These are phyloP conservation scores for Varecia variegata DNA, from an alignment of 2,797 vertebrate species.

Conservation along the genomic window DNA sequence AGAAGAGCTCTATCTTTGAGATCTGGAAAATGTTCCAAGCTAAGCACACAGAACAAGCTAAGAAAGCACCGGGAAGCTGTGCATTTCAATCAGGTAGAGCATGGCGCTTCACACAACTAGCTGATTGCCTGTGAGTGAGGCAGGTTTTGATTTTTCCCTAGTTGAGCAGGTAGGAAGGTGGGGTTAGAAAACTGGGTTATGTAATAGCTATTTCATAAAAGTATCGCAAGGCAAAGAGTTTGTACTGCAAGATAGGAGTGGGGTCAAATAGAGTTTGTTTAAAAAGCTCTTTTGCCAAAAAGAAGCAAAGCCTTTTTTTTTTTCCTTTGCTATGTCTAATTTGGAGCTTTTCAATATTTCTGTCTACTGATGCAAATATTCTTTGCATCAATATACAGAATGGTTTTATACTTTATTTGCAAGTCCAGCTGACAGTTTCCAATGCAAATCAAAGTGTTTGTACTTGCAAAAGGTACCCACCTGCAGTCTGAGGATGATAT, in stretches of 20 bases:
- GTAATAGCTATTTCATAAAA: neutral
- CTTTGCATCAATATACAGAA: constrained; percentile 10
- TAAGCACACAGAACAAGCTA: neutral
- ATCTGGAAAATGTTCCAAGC: neutral
- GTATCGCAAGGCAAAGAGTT: neutral
- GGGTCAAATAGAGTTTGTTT: neutral
- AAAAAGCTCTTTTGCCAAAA: neutral
- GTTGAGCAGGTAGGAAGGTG: neutral
- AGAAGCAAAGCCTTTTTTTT: neutral
- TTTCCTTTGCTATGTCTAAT: neutral
- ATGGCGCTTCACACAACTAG: neutral
- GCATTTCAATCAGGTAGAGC: neutral
- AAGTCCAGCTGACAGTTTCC: constrained; percentile 15
- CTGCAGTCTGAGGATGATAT: neutral
- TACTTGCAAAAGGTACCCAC: constrained; percentile 44
- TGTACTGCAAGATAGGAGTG: neutral
- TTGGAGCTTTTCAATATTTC: constrained; percentile 20
- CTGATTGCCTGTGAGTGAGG: neutral
- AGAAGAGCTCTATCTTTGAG: neutral
- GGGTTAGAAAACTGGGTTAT: neutral
- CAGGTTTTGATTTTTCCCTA: neutral
- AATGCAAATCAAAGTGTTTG: constrained; percentile 58
- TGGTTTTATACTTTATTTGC: constrained; percentile 53
- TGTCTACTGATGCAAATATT: neutral
- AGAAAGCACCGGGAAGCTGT: neutral